A percentile compares a stretch with the other conserved stretches of the same genome.
Evolutionary conservation across 1,140 invertebrate genomes (phyloP).

Genomic region (Monochamus saltuarius): DNA sequence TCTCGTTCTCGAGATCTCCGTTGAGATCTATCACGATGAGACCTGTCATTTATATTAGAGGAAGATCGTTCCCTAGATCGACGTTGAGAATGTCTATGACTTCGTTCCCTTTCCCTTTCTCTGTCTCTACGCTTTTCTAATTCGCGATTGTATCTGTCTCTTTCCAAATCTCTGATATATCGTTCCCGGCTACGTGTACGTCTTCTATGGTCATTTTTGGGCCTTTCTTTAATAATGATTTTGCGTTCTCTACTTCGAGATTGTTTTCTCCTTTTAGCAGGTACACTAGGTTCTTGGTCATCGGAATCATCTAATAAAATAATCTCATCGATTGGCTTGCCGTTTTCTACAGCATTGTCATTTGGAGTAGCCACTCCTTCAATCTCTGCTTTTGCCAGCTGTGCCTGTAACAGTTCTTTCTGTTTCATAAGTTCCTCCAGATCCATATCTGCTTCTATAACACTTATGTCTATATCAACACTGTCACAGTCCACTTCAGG

Average conservation of each 20-base stretch:
- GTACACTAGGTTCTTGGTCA: constrained; percentile 42
- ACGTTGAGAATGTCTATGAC: constrained; percentile 19
- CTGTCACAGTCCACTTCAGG: constrained; percentile 71
- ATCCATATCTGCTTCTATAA: constrained; percentile 83
- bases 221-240: constrained; percentile 35
- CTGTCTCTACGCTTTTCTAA: constrained; percentile 23
- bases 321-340: constrained; percentile 43
- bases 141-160: constrained; percentile 15
- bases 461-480: constrained; percentile 68
- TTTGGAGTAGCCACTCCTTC: constrained; percentile 43
- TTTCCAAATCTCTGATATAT: constrained; percentile 31
- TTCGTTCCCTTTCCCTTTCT: constrained; percentile 20
- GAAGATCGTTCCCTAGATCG: constrained; percentile 47
- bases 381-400: constrained; percentile 61
- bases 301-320: constrained; percentile 50
- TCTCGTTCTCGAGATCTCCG: constrained; percentile 48
- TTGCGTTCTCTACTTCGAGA: constrained; percentile 50
- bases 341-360: constrained; percentile 26
- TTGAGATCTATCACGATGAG: constrained; percentile 20
- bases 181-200: constrained; percentile 39
- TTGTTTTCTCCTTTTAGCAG: constrained; percentile 48
- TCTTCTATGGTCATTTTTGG: constrained; percentile 40
- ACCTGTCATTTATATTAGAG: no score
- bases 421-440: constrained; percentile 86
- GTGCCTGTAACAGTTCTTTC: constrained; percentile 71